Evolutionary conservation across 2,113 vertebrate genomes (phyloP), one percentile per base, ranked within the genome.

Genomic region (Chascanopsetta lugubris): DNA sequence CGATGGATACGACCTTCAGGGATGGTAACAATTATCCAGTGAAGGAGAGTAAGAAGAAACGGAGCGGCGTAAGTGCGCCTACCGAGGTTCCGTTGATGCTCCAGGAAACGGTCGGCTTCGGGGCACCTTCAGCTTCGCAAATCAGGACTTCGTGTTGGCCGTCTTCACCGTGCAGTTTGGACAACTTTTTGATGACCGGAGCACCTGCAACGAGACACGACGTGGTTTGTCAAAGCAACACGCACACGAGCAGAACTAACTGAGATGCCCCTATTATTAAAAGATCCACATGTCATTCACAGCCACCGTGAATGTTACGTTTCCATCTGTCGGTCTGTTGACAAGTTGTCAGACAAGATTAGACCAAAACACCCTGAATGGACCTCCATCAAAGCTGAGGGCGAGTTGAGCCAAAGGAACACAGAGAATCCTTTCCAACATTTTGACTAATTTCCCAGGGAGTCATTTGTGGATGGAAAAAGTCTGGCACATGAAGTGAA

Each of bases 111-210:
- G 85, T 87, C 64, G 96, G 97, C 63, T 96, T 96, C 2, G 97
- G 97, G 76, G 91, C 96, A 53, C 96, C 96, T 87, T 98, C 95
- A 58, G 93, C 96, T 0, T 94, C 93, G 68, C 96, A 99, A 64
- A 86, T 89, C 75, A 99, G 86, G 43, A 95, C 92, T 91, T 95
- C 94, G 66, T 93, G 93, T 38, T 84, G 86, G 72, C 91, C 93
- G 64, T 94, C 93, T 43, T 92, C 79, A 27, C 91, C 86, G 2
- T 87, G 90, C 62, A 82, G 86, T 84, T 96, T 96, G 43, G 82
- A 82, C 86, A 99, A 92, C 7, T 42, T 26, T 86, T 73, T 94
- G 87, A 99, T 95, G 57, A 95, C 91, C 69, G 97, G 95, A 82
- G 93, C 90, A 87, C 96, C 97, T 98, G 78, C 7, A 89, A 84